These are phyloP conservation scores for Cyprinodon variegatus DNA, from an alignment of 2,113 vertebrate genomes.

Conservation along the genomic window DNA sequence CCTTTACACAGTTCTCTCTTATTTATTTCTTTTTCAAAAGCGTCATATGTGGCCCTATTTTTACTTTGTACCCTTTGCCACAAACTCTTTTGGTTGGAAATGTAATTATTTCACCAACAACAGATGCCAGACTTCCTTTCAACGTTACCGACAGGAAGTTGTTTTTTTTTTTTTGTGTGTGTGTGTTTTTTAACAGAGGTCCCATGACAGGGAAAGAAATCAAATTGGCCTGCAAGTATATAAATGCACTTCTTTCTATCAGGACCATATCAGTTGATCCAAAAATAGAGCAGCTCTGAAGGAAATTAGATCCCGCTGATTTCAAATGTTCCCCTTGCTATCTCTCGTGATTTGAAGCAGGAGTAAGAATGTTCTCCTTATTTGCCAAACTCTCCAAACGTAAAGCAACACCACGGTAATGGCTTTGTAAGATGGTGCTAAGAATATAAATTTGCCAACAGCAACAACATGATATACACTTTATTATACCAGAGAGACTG, in stretches of 20 bases:
- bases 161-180: no score
- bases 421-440: slow-evolving; percentile 14
- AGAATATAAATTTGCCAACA: slow-evolving; percentile 17
- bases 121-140: slow-evolving; percentile 76
- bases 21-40: slow-evolving; percentile 11
- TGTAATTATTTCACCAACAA: slow-evolving; percentile 69
- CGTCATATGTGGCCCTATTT: slow-evolving; percentile 31
- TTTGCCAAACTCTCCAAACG: slow-evolving; percentile 19
- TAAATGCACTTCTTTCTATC: slow-evolving; percentile 56
- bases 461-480: background rate
- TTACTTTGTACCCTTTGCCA: slow-evolving; percentile 61
- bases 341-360: slow-evolving; percentile 37
- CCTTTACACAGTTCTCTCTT: background rate
- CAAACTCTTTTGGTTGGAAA: slow-evolving; percentile 63
- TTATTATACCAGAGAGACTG: background rate
- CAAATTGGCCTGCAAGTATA: slow-evolving; percentile 47
- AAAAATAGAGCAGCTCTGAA: slow-evolving; percentile 39
- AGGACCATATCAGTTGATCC: slow-evolving; percentile 24
- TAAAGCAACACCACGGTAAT: background rate
- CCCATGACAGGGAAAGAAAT: slow-evolving; percentile 59
- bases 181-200: slow-evolving; percentile 41
- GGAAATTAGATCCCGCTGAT: slow-evolving; percentile 59
- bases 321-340: background rate
- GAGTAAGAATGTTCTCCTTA: slow-evolving; percentile 21
- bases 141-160: slow-evolving; percentile 76